Evolutionary conservation across 2,888 invertebrate genomes (phyloP), one percentile per base, ranked within the genome.

Genomic region (Thumatha senex): DNA sequence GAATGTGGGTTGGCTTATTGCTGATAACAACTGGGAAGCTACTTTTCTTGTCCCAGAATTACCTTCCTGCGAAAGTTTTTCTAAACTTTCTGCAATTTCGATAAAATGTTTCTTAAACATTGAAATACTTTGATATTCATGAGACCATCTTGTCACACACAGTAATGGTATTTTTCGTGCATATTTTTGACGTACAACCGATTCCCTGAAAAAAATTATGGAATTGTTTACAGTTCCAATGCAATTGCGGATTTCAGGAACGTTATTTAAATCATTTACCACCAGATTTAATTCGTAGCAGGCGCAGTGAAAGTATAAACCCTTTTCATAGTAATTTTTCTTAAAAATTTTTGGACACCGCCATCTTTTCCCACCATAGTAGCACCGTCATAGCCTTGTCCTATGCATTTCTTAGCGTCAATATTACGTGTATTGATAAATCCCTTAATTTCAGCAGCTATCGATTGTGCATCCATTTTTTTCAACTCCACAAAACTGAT

Each of bases 11-110:
- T 13, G 51, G 51, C 8, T 49, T 55, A 49, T 46, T 56, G 67
- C 67, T 31, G 63, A 54, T 61, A 63, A 58, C 29, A 74, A 49
- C 58, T 72, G 61, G 40, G 63, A 69, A 49, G 67, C 63, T 31
- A 31, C 58, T 67, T 65, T 69, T 52, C 60, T 51, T 48, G 59
- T 56, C 29, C 36, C 54, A 58, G 41, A 42, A 12, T 52, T 55
- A 46, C 48, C 62, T 54, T 68, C 63, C 13, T 18, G 51, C 11
- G 61, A 66, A 58, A 64, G 60, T 9, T 40, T 63, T 51, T 49
- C 24, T 49, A 52, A 41, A 54, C 31, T 33, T 14, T 42, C 15
- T 14, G 31, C 1, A 8, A 42, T 30, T 8, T 14, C 56, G 33
- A 61, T 56, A 61, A 71, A 56, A 61, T 67, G 61, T 15, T 61